A percentile compares a stretch with the other conserved stretches of the same genome.
Conservation (phyloP, 2,113 vertebrate genomes). For the Sorex fumeus region DNA sequence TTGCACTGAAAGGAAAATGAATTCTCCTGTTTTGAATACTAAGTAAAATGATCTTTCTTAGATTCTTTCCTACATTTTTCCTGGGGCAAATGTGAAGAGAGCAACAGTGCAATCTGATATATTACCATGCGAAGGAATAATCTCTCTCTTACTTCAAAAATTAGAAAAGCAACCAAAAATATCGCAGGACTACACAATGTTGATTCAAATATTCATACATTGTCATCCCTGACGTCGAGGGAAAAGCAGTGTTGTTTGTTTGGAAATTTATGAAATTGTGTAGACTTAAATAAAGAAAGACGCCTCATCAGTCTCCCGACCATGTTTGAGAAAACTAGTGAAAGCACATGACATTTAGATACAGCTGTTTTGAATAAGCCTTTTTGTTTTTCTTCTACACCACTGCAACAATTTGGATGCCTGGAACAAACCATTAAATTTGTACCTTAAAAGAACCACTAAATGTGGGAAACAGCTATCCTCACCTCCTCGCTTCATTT, state of each 20-base stretch:
- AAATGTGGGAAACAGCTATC: background rate
- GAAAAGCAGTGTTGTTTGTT: background rate
- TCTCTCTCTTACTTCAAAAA: conserved; percentile 45
- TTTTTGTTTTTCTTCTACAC: background rate
- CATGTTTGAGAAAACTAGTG: background rate
- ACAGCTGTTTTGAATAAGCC: background rate
- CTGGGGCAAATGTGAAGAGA: background rate
- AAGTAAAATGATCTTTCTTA: conserved; percentile 35
- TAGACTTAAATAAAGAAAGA: background rate
- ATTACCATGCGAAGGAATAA: background rate
- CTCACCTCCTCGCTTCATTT: background rate
- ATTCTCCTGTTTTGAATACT: conserved; percentile 46
- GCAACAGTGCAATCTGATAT: background rate
- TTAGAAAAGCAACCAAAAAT: conserved; percentile 37
- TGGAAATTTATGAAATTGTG: background rate
- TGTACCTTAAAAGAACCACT: conserved; percentile 10
- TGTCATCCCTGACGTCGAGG: background rate
- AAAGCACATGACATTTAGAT: background rate
- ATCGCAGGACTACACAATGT: background rate
- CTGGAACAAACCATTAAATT: background rate
- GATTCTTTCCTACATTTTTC: conserved; percentile 40
- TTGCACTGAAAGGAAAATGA: conserved; percentile 6
- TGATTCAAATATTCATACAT: conserved; percentile 20
- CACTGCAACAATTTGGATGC: background rate
- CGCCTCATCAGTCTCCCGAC: background rate